A percentile compares a stretch with the other conserved stretches of the same genome.
Evolutionary conservation across 1,140 invertebrate genomes (phyloP).

Genomic region (Amyelois transitella): DNA sequence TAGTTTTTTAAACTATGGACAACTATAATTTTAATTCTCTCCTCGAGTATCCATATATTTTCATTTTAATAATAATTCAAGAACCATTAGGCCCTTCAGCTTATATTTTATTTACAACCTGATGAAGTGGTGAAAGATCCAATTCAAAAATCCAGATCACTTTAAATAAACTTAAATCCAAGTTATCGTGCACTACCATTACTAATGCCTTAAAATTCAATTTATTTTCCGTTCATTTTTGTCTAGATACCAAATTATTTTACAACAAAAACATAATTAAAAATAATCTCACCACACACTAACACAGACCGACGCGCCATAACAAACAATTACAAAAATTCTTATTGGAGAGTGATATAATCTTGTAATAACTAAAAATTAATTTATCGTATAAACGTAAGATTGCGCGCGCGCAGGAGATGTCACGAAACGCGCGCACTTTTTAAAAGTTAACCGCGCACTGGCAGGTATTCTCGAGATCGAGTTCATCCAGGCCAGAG

Average conservation of each 20-base stretch:
- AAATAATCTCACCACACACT: slow-evolving; percentile 1
- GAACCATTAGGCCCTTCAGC: too few relatives aligned
- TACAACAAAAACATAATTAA: neutral
- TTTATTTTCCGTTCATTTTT: too few relatives aligned
- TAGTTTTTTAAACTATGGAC: too few relatives aligned
- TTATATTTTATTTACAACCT: too few relatives aligned
- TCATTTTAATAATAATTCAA: too few relatives aligned
- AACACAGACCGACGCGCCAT: slow-evolving; percentile 1
- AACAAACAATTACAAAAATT: neutral
- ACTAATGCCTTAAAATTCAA: too few relatives aligned
- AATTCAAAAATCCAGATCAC: too few relatives aligned
- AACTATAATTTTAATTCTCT: too few relatives aligned
- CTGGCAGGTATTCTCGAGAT: slow-evolving; percentile 9
- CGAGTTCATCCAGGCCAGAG: slow-evolving; percentile 10
- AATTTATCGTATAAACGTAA: neutral
- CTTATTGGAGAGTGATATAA: neutral
- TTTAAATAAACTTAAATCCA: too few relatives aligned
- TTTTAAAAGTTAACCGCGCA: slow-evolving; percentile 8
- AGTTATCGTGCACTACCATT: too few relatives aligned
- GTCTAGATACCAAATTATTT: neutral
- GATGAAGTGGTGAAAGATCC: too few relatives aligned
- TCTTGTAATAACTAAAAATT: neutral
- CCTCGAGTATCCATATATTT: too few relatives aligned
- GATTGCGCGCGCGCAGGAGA: slow-evolving; percentile 15
- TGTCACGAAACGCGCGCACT: slow-evolving; percentile 15